Evolutionary conservation across 2,888 invertebrate genomes (phyloP), one percentile per base, ranked within the genome.

Genomic region (Athalia rosae): DNA sequence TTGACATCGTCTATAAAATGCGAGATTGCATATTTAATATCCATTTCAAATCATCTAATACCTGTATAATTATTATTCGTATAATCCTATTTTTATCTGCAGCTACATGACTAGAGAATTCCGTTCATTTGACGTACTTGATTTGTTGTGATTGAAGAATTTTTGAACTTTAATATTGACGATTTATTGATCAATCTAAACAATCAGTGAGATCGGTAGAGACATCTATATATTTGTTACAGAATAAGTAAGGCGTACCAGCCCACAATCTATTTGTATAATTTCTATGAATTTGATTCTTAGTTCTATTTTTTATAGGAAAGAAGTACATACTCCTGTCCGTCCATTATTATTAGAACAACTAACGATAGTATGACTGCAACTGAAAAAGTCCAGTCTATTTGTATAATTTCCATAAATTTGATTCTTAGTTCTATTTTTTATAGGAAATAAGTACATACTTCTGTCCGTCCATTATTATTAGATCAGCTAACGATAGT

Each of bases 101-200:
- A 62, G 43, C 62, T 62, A 62, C 43, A 53, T 58, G 53, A 53
- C 48, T 76, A 73, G 41, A 59, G 6, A 61, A 74, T 48, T 74
- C 61, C 48, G 74, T 74, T 74, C 74, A 74, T 74, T 74, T 71
- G 15, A 67, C 50, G 56, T 45, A 45, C 43, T 41, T n/a, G 7
- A 53, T 13, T 69, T n/a, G 8, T 67, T 58, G 58, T 45, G 41
- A 6, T 4, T 41, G 41, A 4, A 58, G 0, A 56, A 28, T 13
- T 67, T 50, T 1, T 50, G 28, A 4, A 50, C n/a, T 48, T 5
- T 11, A 48, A 15, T 41, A 47, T 58, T 45, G 47, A 15, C n/a
- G 45, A 73, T 73, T 56, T 59, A 59, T 73, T 59, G 73, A 58
- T 47, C 47, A 73, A 41, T 59, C 47, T 8, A 9, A 59, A 28